These are phyloP conservation scores for Hydrozoanthus gracilis DNA, from an alignment of 92 coral and sea anemone genomes.

Conservation along the genomic window DNA sequence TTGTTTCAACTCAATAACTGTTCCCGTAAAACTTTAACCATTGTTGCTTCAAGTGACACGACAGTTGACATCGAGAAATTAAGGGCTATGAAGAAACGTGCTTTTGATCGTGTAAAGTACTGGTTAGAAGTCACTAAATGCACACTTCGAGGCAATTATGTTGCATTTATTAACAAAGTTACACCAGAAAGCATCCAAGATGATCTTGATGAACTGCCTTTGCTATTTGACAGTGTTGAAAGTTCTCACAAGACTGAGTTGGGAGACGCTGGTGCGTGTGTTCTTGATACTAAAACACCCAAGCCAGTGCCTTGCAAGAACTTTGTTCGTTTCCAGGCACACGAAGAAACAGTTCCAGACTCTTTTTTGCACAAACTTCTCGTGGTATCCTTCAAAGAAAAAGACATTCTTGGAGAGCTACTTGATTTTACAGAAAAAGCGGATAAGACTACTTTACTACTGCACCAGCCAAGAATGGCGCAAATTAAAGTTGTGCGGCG, in stretches of 20 bases:
- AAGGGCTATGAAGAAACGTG: neutral
- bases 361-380: slow-evolving; percentile 6
- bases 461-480: neutral
- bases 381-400: neutral
- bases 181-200: neutral
- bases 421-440: neutral
- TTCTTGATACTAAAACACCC: neutral
- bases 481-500: neutral
- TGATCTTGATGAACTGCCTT: slow-evolving; percentile 17
- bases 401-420: slow-evolving; percentile 12
- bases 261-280: neutral
- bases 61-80: neutral
- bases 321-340: neutral
- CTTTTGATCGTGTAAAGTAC: neutral
- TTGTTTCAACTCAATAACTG: neutral
- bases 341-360: neutral
- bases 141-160: neutral
- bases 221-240: neutral
- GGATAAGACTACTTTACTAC: neutral
- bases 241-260: neutral
- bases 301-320: neutral
- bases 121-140: neutral
- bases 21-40: neutral
- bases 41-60: neutral
- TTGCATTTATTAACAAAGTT: neutral